Base-by-base conservation (phyloP, 2,888 invertebrate species). In the Archips xylosteana region DNA sequence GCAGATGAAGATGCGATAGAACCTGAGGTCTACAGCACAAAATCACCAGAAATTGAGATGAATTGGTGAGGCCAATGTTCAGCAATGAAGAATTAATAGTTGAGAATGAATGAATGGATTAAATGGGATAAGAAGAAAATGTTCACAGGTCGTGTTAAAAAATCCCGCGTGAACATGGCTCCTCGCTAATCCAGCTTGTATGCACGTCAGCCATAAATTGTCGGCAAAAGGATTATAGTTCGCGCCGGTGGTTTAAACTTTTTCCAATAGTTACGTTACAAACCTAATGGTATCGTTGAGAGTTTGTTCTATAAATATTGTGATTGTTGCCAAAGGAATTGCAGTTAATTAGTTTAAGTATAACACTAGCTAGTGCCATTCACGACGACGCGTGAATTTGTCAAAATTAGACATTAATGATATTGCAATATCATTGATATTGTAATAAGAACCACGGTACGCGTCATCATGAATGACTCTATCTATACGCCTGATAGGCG, bases 141-240 rank as follows among this genome's bases (percentile, higher is more conserved):
- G 51, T 54, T 54, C 51, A 54, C 23, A 8, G 51, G 51, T 2
- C 49, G 42, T 42, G 61, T 62, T 42, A 10, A 62, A 62, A 61
- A 61, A 62, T 13, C 4, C 13, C 49, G 45, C 64, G 49, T 64
- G n/a, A 47, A 64, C 64, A 64, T 32, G 34, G 34, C 12, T 49
- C 10, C 15, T 8, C 13, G 34, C 32, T 64, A 64, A 64, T 47
- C 64, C 64, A 49, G 64, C 49, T n/a, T 64, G 64, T 64, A 49
- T 64, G 64, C 64, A 64, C 49, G 64, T n/a, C 64, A 32, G 64
- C 64, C 47, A 64, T 64, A 64, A 64, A 64, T 64, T 64, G 64
- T 49, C 64, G 12, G 34, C 49, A 47, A 64, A 64, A 47, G 64
- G 64, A 64, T 64, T 64, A 64, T 36, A 15, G 64, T 34, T 34